A percentile compares a stretch with the other conserved stretches of the same genome.
phyloP scores from a whole-genome alignment of 2,797 vertebrate genomes.

The Danio kyathit region DNA sequence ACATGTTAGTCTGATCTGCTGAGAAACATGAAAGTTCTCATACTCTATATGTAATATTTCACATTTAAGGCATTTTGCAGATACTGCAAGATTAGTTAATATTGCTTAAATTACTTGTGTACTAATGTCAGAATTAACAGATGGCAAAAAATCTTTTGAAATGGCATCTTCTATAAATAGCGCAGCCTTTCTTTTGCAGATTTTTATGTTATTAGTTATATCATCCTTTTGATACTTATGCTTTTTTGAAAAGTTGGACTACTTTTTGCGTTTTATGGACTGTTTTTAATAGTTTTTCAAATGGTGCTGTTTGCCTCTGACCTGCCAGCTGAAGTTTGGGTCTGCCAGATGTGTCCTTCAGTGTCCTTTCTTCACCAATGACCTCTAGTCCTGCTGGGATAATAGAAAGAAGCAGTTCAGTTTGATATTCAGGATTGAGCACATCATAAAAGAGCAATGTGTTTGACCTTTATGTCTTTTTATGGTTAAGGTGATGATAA shows the following conservation, averaged over 20 bases:
- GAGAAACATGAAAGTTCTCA: neutral
- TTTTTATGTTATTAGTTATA: neutral
- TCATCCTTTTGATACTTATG: neutral
- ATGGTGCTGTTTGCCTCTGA: neutral
- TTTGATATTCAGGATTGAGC: slow-evolving; percentile 54
- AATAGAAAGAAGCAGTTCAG: slow-evolving; percentile 20
- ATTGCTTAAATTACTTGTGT: neutral
- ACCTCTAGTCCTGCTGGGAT: slow-evolving; percentile 7
- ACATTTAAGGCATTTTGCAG: no score
- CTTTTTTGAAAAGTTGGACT: neutral
- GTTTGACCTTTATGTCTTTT: slow-evolving; percentile 53
- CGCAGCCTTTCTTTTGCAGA: neutral
- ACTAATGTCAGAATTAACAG: neutral
- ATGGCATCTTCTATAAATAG: neutral
- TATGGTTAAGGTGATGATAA: slow-evolving; percentile 51
- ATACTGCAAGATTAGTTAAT: no score
- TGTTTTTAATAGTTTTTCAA: neutral
- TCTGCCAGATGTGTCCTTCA: slow-evolving; percentile 12
- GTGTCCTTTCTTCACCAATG: slow-evolving; percentile 15
- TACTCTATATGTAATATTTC: no score
- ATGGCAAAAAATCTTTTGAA: neutral
- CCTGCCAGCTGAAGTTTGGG: neutral
- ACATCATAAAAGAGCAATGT: slow-evolving; percentile 50
- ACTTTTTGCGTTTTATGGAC: neutral
- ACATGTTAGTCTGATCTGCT: slow-evolving; percentile 4